A percentile compares a stretch with the other conserved stretches of the same genome.
phyloP scores from a whole-genome alignment of 1,140 invertebrate genomes.

The Drosophila mayri region DNA sequence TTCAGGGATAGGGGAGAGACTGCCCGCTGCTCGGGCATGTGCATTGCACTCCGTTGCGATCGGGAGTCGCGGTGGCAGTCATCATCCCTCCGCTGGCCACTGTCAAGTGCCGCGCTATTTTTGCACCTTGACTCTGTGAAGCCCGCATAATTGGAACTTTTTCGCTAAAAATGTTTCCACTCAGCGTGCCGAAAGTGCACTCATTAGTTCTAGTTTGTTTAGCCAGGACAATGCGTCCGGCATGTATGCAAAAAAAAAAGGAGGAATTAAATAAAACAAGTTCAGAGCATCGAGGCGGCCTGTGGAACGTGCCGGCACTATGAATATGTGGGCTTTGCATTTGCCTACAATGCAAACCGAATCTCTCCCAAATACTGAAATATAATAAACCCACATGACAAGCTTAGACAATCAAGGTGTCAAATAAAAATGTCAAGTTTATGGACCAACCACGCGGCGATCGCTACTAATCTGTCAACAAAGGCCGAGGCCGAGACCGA shows the following conservation, averaged over 20 bases:
- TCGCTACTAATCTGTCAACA: constrained; percentile 80
- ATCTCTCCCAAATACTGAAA: background rate
- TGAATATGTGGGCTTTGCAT: constrained; percentile 62
- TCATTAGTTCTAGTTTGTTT: constrained; percentile 81
- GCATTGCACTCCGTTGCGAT: constrained; percentile 24
- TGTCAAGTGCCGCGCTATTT: constrained; percentile 77
- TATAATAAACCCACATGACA: constrained; percentile 51
- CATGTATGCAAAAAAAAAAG: constrained; percentile 34
- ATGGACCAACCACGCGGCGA: constrained; percentile 52
- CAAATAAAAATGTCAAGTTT: constrained; percentile 81
- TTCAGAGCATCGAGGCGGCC: constrained; percentile 12
- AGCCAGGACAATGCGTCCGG: constrained; percentile 51
- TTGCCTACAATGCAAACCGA: constrained; percentile 14
- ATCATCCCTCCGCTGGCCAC: constrained; percentile 36
- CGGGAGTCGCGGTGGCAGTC: constrained; percentile 12
- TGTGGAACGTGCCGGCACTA: constrained; percentile 59
- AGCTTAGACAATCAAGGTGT: constrained; percentile 80
- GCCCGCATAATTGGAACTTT: constrained; percentile 78
- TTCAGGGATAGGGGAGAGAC: constrained; percentile 45
- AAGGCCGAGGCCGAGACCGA: constrained; percentile 45
- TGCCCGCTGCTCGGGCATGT: constrained; percentile 73
- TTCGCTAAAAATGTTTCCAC: constrained; percentile 68
- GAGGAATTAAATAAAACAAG: background rate
- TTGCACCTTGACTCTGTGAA: constrained; percentile 73
- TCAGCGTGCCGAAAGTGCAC: constrained; percentile 50